phyloP scores from a whole-genome alignment of 2,888 invertebrate genomes.

The Drosophila putrida region DNA sequence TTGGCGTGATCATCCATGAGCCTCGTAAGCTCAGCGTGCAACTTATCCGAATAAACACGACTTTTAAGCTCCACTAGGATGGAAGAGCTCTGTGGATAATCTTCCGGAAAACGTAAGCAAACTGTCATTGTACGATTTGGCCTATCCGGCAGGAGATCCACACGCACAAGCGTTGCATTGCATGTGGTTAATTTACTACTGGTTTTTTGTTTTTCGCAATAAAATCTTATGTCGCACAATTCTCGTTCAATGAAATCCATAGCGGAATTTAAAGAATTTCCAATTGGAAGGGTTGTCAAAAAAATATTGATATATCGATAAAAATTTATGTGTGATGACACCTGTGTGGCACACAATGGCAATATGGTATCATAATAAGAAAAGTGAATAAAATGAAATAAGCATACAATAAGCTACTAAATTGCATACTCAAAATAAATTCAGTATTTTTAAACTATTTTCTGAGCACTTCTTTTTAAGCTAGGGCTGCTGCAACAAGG shows the following conservation, averaged over 20 bases:
- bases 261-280: constrained; percentile 26
- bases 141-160: constrained; percentile 88
- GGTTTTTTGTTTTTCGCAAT: constrained; percentile 88
- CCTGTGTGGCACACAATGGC: too few species aligned
- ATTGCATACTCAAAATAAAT: neutral
- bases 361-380: too few species aligned
- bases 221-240: constrained; percentile 88
- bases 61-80: constrained; percentile 90
- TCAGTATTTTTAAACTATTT: too few species aligned
- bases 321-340: too few species aligned
- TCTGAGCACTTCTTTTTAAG: neutral
- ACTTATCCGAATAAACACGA: constrained; percentile 88
- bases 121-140: constrained; percentile 87
- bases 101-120: constrained; percentile 89
- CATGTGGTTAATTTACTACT: constrained; percentile 89
- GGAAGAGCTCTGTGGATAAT: constrained; percentile 87
- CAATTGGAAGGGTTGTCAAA: constrained; percentile 14
- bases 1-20: constrained; percentile 88
- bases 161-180: constrained; percentile 88
- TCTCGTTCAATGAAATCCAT: constrained; percentile 90
- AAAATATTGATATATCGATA: too few species aligned
- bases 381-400: too few species aligned
- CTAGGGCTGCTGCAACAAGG: neutral
- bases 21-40: constrained; percentile 87
- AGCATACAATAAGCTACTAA: neutral